phyloP scores from a whole-genome alignment of 2,888 invertebrate genomes.

The Lottia gigantea region DNA sequence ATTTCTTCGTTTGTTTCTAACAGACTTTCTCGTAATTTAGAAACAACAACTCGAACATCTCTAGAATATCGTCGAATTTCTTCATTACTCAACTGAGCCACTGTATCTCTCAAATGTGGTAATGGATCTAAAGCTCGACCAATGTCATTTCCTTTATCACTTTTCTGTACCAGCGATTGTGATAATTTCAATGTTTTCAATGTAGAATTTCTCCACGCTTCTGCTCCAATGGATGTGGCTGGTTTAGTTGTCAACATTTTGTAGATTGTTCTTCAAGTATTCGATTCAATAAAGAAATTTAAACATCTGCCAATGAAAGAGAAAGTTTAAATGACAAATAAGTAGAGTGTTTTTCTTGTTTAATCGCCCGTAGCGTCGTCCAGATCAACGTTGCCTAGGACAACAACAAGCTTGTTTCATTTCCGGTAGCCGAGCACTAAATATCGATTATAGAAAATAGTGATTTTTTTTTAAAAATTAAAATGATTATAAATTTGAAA shows the following conservation, averaged over 20 bases:
- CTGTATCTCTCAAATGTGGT: constrained; percentile 65
- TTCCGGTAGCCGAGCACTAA: constrained; percentile 25
- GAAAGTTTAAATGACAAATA: background rate
- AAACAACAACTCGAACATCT: constrained; percentile 63
- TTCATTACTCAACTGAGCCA: constrained; percentile 64
- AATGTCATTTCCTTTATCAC: constrained; percentile 60
- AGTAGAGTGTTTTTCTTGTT: constrained; percentile 23
- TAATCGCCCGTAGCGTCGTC: constrained; percentile 25
- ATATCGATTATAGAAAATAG: background rate
- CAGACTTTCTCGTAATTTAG: constrained; percentile 63
- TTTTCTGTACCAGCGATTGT: constrained; percentile 60
- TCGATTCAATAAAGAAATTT: constrained; percentile 14
- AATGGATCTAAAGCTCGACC: constrained; percentile 64
- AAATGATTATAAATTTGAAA: background rate
- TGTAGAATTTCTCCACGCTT: constrained; percentile 63
- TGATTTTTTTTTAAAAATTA: background rate
- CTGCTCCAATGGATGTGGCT: constrained; percentile 59
- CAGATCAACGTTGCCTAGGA: constrained; percentile 33
- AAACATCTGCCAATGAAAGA: constrained; percentile 3
- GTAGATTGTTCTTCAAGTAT: constrained; percentile 6
- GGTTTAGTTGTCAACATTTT: constrained; percentile 32
- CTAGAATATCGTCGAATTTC: constrained; percentile 65
- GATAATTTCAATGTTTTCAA: constrained; percentile 64
- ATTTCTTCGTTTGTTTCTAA: constrained; percentile 67
- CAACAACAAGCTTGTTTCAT: constrained; percentile 23